These are phyloP conservation scores for Zhuqinia jingwanae DNA, from an alignment of 2,888 invertebrate genomes.

Conservation along the genomic window DNA sequence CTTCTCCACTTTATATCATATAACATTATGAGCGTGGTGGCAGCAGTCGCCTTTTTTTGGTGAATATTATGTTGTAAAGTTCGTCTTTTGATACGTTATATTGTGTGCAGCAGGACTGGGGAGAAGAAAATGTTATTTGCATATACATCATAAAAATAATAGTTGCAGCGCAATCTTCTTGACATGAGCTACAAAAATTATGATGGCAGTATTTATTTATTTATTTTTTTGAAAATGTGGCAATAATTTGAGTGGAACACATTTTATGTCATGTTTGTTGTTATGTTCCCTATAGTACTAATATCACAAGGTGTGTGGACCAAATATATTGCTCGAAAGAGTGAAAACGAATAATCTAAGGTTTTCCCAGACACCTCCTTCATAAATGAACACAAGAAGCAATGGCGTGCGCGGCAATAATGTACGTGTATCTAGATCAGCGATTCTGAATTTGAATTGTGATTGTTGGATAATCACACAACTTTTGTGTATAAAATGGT, in stretches of 20 bases:
- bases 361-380: slow-evolving; percentile 12
- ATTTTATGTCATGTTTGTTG: slow-evolving; percentile 11
- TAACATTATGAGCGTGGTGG: background rate
- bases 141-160: slow-evolving; percentile 63
- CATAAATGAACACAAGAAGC: background rate
- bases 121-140: slow-evolving; percentile 50
- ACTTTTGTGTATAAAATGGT: background rate
- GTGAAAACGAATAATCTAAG: slow-evolving; percentile 10
- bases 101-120: background rate
- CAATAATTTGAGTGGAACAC: background rate
- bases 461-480: background rate
- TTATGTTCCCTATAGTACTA: background rate
- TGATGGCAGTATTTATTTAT: no score
- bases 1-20: background rate
- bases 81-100: background rate
- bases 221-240: no score
- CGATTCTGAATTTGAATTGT: slow-evolving; percentile 52
- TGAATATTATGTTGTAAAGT: background rate
- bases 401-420: slow-evolving; percentile 8
- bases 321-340: slow-evolving; percentile 31
- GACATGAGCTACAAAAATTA: background rate
- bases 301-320: background rate
- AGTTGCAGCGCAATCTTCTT: slow-evolving; percentile 20
- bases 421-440: slow-evolving; percentile 54
- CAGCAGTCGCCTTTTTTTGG: no score